phyloP scores from a whole-genome alignment of 2,888 invertebrate species.

The Chironomus tentans region DNA sequence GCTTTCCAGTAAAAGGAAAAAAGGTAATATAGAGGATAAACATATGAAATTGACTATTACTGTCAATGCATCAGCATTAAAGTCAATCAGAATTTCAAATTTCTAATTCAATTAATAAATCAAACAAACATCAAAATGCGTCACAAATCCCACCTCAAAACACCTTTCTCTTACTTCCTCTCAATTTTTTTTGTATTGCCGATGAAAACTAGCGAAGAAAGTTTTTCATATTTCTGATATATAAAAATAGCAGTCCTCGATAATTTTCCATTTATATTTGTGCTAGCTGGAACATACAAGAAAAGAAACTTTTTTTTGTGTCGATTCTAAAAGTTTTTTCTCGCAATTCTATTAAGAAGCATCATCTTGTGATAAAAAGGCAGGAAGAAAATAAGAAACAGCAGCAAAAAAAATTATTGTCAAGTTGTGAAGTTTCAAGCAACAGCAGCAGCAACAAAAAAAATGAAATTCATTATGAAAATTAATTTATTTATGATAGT shows the following conservation, averaged over 20 bases:
- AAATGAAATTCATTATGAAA: conserved; percentile 23
- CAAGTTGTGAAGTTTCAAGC: neutral
- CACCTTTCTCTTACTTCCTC: neutral
- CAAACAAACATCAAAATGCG: no score
- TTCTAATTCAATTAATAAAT: no score
- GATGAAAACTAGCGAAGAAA: neutral
- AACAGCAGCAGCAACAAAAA: neutral
- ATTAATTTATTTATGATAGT: conserved; percentile 25
- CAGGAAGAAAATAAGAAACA: no score
- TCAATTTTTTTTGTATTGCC: neutral
- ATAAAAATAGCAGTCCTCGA: conserved; percentile 7
- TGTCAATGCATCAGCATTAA: no score
- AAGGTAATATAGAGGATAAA: no score
- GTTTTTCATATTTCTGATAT: neutral
- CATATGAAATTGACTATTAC: no score
- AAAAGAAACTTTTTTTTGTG: neutral
- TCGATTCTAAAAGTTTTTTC: neutral
- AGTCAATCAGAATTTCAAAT: no score
- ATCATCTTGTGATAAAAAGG: neutral
- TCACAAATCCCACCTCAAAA: no score
- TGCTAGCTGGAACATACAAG: neutral
- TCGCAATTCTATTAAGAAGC: neutral
- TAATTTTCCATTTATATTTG: conserved; percentile 25
- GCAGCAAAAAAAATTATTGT: neutral
- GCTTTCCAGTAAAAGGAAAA: no score